Base-by-base conservation (phyloP, 2,797 vertebrate species). In the Emys orbicularis region DNA sequence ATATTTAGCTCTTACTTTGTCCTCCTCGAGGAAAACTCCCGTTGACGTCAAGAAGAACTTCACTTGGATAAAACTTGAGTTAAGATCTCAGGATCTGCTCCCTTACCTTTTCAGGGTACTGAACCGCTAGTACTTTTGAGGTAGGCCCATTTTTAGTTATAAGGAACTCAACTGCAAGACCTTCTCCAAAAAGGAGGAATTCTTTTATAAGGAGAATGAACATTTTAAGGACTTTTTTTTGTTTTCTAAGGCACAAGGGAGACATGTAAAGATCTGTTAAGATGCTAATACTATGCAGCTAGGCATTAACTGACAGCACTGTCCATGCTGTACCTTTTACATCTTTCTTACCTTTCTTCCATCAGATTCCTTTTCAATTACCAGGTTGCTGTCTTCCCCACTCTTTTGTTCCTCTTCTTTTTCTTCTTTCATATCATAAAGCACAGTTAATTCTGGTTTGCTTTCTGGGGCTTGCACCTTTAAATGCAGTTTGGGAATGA, bases 361-460 rank as follows among this genome's bases (percentile, higher is more conserved):
- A 10, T 77, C 5, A 25, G 97, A 96, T 79, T 98, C 98, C 44
- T 98, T 97, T 8, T 98, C 98, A 29, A 18, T 8, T 2, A 12
- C 29, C 5, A 50, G 0, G 0, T 5, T 34, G 27, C 82, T 86
- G 1, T 76, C 81, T 23, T 65, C 44, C 3, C 77, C 90, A 16
- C 80, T 83, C 31, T 74, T 10, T 5, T 31, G 34, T 8, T 95
- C 4, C 47, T 97, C 93, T 9, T 84, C 81, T 37, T 86, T 65
- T 3, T 77, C 61, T n/a, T 77, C 93, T 0, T 49, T 74, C 18
- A 3, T 79, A 13, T 93, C n/a, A 8, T n/a, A 88, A 57, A 77
- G 49, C 81, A 50, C 92, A 52, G 53, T 25, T 23, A 61, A 52
- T 2, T 82, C 2, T 4, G 41, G 4, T 47, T 34, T 1, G 1